Base-by-base conservation (phyloP, 1,140 invertebrate genomes). In the Saccostrea glomerata region DNA sequence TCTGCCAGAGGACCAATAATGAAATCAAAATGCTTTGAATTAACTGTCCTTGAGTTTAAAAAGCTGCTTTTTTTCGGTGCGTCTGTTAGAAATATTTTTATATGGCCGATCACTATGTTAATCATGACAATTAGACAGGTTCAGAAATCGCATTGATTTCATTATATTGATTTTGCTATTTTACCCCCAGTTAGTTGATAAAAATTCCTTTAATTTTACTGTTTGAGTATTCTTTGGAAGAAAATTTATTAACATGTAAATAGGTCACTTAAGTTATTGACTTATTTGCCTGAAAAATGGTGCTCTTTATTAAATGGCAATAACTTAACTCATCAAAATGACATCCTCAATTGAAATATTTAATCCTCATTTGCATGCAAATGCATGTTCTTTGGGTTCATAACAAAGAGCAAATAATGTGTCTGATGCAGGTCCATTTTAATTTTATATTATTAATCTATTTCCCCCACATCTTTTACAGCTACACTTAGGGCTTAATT, bases 141-240 rank as follows among this genome's bases (percentile, higher is more conserved):
- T 77, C 70, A 77, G 70, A 77, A 77, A 77, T 15, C 3, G 70
- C 70, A 77, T 77, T 77, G 70, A 77, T 77, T 77, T 77, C 30
- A 11, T 47, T 47, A 7, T 77, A 77, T 77, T 77, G 70, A 77
- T 77, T 77, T 77, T 77, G 13, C 30, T 77, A 77, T 77, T 77
- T 36, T 36, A 77, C 25, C 70, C 30, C 30, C 13, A 11, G 70
- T 23, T 36, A 77, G 30, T 77, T 15, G 25, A 77, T 36, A 77
- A 77, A 30, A 30, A 30, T 30, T 36, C 70, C 23, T 36, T 36
- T 12, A 36, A 36, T 77, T 77, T 25, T 25, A 25, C 23, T 77
- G 23, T 36, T 36, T 30, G 30, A 30, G 25, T 30, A 77, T 77
- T 77, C 25, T 73, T 25, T 11, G 47, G 9, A 47, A 9, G 9